These are phyloP conservation scores for Callipepla squamata DNA, from an alignment of 2,113 vertebrate species.

Conservation along the genomic window DNA sequence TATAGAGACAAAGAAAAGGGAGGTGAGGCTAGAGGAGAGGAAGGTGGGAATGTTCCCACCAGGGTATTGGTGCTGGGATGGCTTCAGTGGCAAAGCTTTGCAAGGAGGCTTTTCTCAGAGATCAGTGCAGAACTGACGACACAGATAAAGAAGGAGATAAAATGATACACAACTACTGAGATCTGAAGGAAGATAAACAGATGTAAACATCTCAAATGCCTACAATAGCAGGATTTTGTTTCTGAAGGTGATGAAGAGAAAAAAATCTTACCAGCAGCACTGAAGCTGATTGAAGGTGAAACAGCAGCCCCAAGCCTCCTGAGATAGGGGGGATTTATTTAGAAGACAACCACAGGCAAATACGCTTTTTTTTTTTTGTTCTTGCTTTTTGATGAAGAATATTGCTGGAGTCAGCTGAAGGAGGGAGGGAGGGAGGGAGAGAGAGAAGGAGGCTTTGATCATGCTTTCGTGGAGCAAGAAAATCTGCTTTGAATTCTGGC, in stretches of 20 bases:
- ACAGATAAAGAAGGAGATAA: background rate
- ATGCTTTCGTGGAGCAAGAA: background rate
- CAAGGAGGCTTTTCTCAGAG: background rate
- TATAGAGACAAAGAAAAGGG: background rate
- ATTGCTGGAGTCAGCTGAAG: constrained; percentile 42
- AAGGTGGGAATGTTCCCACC: background rate
- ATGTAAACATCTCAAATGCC: constrained; percentile 46
- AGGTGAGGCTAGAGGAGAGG: background rate
- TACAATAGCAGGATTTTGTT: constrained; percentile 3
- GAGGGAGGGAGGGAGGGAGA: background rate
- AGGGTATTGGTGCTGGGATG: background rate
- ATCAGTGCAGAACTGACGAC: constrained; percentile 7
- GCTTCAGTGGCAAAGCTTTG: background rate
- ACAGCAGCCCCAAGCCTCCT: constrained; percentile 21
- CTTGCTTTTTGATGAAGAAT: constrained; percentile 53
- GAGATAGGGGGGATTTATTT: constrained; percentile 46
- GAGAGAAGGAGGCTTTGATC: constrained; percentile 50
- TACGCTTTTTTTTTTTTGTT: background rate
- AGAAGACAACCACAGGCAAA: constrained; percentile 58
- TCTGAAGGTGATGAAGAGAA: constrained; percentile 18
- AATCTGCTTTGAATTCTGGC: constrained; percentile 52
- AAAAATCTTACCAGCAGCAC: constrained; percentile 4
- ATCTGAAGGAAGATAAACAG: constrained; percentile 39
- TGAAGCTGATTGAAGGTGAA: background rate
- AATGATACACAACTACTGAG: background rate